Base-by-base conservation (phyloP, 2,797 vertebrate genomes). In the Rachycentron canadum region DNA sequence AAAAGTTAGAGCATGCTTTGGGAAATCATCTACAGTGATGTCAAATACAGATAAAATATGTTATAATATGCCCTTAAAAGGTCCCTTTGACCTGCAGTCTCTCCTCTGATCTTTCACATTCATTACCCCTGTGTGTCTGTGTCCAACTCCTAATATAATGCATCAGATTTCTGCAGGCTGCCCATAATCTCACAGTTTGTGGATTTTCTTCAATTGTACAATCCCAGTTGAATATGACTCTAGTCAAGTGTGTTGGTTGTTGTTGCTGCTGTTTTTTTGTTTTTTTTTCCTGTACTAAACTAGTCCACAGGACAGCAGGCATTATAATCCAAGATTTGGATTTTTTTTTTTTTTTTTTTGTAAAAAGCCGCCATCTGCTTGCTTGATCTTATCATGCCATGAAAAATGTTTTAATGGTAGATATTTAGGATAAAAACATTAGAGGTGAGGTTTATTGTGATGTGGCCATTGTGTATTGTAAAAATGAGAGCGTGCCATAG, bases 281-380 rank as follows among this genome's bases (percentile, higher is more conserved):
- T n/a, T 23, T 61, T 57, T 60, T 71, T 52, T 73, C 10, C 73
- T 8, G 1, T 69, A 23, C 23, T 73, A 26, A 75, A 81, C 55
- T 60, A 70, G 75, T 79, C 53, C 60, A 77, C 30, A 53, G 61
- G 61, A 74, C 81, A 88, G 66, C 56, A 66, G 79, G 63, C 66
- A 61, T 80, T 75, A 62, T 83, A 88, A 87, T 87, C 81, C 79
- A 78, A 84, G 64, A 80, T 78, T 65, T 77, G 2, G 43, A 55
- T 68, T 58, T 73, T 41, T 41, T 5, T 5, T 5, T 41, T 41
- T 40, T 40, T 41, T 65, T 40, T 66, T 83, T 55, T 50, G 45
- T 38, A 70, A 75, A 87, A 88, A 72, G 59, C 82, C 73, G 69
- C 88, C 77, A 89, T 86, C 83, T 89, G 89, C 66, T 81, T 30